These are phyloP conservation scores for Prionchulus punctatus DNA, from an alignment of 2,888 invertebrate species.

Conservation along the genomic window DNA sequence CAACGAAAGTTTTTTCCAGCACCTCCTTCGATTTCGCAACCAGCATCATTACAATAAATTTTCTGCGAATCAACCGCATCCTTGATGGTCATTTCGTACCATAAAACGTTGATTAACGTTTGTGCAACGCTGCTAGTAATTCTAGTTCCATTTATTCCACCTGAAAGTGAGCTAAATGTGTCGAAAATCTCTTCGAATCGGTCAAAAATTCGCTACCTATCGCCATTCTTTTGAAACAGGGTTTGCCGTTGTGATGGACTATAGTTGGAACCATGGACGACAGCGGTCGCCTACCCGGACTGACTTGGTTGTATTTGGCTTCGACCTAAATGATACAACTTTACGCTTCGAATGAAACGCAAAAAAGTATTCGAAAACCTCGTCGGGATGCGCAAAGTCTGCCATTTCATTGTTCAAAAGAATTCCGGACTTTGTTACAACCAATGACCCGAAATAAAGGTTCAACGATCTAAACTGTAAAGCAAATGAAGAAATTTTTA, in stretches of 20 bases:
- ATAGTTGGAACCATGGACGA: slow-evolving; percentile 80
- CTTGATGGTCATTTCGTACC: background rate
- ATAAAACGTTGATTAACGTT: slow-evolving; percentile 5
- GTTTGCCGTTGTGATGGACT: slow-evolving; percentile 43
- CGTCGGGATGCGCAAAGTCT: slow-evolving; percentile 45
- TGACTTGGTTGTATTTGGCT: slow-evolving; percentile 59
- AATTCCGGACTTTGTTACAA: slow-evolving; percentile 58
- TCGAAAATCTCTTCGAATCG: background rate
- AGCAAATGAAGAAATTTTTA: background rate
- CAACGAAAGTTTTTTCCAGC: too few relatives aligned
- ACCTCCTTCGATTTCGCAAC: background rate
- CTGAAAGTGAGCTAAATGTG: background rate
- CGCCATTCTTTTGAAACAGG: slow-evolving; percentile 27
- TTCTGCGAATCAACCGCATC: background rate
- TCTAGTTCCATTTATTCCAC: slow-evolving; percentile 7
- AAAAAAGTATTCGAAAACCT: background rate
- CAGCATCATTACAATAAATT: background rate
- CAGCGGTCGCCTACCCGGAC: slow-evolving; percentile 59
- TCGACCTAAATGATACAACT: slow-evolving; percentile 49
- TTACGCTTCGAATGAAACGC: slow-evolving; percentile 18
- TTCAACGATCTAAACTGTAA: slow-evolving; percentile 15
- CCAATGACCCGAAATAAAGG: slow-evolving; percentile 58
- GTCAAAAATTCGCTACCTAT: slow-evolving; percentile 18
- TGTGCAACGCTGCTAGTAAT: slow-evolving; percentile 7
- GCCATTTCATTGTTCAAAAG: slow-evolving; percentile 74